Evolutionary conservation across 2,113 vertebrate species (phyloP).

Genomic region (Rhynchopsitta pachyrhyncha): DNA sequence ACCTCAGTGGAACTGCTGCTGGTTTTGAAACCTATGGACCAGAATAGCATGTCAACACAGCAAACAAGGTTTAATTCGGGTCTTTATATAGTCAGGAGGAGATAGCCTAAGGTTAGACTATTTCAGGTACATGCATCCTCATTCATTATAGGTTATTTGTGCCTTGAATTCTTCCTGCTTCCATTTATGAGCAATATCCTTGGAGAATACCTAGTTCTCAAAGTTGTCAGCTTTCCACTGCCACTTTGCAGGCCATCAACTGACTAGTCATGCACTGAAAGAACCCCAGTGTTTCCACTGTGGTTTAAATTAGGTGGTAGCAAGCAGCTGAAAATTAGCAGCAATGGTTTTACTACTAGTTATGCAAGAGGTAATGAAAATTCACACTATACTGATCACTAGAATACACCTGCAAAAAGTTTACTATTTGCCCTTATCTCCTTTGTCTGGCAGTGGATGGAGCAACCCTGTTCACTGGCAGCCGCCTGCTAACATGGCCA

Average conservation of each 20-base stretch:
- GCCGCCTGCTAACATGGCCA: not conserved
- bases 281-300: not conserved
- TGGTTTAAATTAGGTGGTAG: not conserved
- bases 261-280: not conserved
- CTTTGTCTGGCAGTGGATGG: not conserved
- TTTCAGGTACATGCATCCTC: slow-evolving; percentile 12
- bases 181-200: not conserved
- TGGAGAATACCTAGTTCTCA: not conserved
- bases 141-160: slow-evolving; percentile 18
- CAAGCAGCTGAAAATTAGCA: not conserved
- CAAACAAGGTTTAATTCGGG: not conserved
- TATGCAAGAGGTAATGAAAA: not conserved
- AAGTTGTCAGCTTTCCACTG: not conserved
- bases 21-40: not conserved
- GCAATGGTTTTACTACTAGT: not conserved
- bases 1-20: not conserved
- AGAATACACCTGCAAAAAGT: not conserved
- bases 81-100: not conserved
- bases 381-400: not conserved
- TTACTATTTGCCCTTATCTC: not conserved
- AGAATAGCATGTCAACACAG: not conserved
- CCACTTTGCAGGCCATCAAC: not conserved
- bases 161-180: not conserved
- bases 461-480: not conserved
- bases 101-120: not conserved